These are phyloP conservation scores for Podocnemis expansa DNA, from an alignment of 2,113 vertebrate genomes.

Conservation along the genomic window DNA sequence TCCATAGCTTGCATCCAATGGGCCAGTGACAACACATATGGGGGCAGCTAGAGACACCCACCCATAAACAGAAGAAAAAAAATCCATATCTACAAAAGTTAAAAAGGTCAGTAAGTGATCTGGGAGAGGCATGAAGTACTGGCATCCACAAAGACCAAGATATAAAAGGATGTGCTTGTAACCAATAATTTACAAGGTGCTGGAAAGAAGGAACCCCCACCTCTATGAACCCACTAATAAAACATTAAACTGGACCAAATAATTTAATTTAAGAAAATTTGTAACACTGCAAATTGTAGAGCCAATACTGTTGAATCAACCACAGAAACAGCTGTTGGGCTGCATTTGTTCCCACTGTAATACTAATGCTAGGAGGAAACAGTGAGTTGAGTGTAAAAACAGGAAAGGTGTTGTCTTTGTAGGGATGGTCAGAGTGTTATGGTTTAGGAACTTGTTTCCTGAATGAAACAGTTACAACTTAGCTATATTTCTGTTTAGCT, in stretches of 20 bases:
- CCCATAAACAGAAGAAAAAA: not conserved
- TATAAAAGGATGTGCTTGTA: not conserved
- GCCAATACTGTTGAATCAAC: not conserved
- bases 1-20: not conserved
- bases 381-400: constrained; percentile 53
- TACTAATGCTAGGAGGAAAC: constrained; percentile 5
- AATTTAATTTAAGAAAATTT: accelerated
- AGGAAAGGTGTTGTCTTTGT: constrained; percentile 76
- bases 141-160: not conserved
- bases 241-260: not conserved
- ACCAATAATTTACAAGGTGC: not conserved
- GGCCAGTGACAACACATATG: not conserved
- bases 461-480: constrained; percentile 35
- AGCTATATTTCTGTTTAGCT: constrained; percentile 42
- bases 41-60: not conserved
- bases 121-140: not conserved
- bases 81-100: not conserved
- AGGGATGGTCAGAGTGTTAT: constrained; percentile 30
- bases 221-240: not conserved
- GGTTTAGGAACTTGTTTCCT: constrained; percentile 56
- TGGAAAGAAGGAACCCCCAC: not conserved
- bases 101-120: not conserved
- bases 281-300: not conserved
- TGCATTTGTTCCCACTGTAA: not conserved
- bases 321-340: constrained; percentile 4